phyloP scores from a whole-genome alignment of 2,888 invertebrate genomes.

The Cheilosia soror region DNA sequence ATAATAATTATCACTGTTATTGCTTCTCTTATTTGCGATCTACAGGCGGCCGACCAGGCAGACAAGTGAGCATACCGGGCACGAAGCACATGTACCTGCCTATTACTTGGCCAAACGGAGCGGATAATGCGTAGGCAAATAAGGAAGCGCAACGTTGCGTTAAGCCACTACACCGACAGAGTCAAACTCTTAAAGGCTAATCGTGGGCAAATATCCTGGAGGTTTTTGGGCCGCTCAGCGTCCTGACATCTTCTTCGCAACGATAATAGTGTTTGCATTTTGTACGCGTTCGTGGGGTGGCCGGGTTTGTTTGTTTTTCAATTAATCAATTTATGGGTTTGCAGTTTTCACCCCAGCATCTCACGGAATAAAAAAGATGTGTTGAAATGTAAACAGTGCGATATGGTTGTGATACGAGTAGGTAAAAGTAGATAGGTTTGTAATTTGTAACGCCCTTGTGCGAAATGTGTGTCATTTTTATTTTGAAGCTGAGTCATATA shows the following conservation, averaged over 20 bases:
- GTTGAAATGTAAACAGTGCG: slow-evolving; percentile 53
- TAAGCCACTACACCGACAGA: slow-evolving; percentile 68
- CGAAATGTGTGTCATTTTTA: slow-evolving; percentile 60
- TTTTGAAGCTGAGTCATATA: neutral
- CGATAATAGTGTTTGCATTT: slow-evolving; percentile 56
- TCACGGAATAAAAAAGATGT: slow-evolving; percentile 24
- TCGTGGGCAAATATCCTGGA: slow-evolving; percentile 77
- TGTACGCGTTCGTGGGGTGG: slow-evolving; percentile 50
- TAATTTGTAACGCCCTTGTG: slow-evolving; percentile 50
- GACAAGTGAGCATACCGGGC: slow-evolving; percentile 65
- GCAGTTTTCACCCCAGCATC: slow-evolving; percentile 47
- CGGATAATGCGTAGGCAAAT: slow-evolving; percentile 75
- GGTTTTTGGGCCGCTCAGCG: slow-evolving; percentile 46
- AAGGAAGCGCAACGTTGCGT: slow-evolving; percentile 73
- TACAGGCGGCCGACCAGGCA: slow-evolving; percentile 65
- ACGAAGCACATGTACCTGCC: slow-evolving; percentile 60
- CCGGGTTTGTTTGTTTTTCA: slow-evolving; percentile 72
- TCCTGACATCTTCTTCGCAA: slow-evolving; percentile 40
- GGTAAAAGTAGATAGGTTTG: neutral
- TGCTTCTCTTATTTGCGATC: slow-evolving; percentile 58
- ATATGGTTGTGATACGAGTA: neutral
- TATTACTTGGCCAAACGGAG: slow-evolving; percentile 68
- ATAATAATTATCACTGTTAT: slow-evolving; percentile 74
- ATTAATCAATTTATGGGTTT: slow-evolving; percentile 70
- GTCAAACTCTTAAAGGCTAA: slow-evolving; percentile 76